Conservation (phyloP, 2,888 invertebrate species). For the Lepidocyrtinus sp. region DNA sequence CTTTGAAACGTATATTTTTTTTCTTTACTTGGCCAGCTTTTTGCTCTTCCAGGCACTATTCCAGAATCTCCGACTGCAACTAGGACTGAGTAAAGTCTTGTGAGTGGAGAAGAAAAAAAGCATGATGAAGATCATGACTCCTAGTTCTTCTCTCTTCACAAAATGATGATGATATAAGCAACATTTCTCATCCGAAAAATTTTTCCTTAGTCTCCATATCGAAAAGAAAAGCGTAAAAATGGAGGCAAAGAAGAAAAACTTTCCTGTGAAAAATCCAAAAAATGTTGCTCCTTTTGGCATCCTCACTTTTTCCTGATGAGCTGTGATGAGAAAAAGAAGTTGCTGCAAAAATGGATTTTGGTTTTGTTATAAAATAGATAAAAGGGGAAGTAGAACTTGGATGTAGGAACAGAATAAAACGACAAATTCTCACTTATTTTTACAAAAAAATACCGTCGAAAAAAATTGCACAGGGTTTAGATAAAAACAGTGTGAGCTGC, state of each 20-base stretch:
- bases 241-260: neutral
- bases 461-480: too few relatives aligned
- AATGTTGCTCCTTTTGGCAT: slow-evolving; percentile 2
- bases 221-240: slow-evolving; percentile 3
- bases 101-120: neutral
- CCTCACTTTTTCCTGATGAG: slow-evolving; percentile 9
- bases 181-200: slow-evolving; percentile 7
- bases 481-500: neutral
- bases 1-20: slow-evolving; percentile 22
- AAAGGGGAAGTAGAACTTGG: neutral
- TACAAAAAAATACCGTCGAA: too few relatives aligned
- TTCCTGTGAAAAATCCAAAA: slow-evolving; percentile 2
- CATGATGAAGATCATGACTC: slow-evolving; percentile 9
- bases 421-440: too few relatives aligned
- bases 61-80: neutral
- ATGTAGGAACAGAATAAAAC: neutral
- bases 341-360: slow-evolving; percentile 19
- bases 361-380: slow-evolving; percentile 23
- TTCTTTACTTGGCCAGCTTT: slow-evolving; percentile 36
- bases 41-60: slow-evolving; percentile 29
- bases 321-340: slow-evolving; percentile 2
- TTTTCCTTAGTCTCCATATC: slow-evolving; percentile 5
- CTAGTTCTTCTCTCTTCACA: neutral
- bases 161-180: slow-evolving; percentile 13
- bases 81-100: neutral